phyloP scores from a whole-genome alignment of 2,113 vertebrate genomes.

The Tychaedon coryphoeus region DNA sequence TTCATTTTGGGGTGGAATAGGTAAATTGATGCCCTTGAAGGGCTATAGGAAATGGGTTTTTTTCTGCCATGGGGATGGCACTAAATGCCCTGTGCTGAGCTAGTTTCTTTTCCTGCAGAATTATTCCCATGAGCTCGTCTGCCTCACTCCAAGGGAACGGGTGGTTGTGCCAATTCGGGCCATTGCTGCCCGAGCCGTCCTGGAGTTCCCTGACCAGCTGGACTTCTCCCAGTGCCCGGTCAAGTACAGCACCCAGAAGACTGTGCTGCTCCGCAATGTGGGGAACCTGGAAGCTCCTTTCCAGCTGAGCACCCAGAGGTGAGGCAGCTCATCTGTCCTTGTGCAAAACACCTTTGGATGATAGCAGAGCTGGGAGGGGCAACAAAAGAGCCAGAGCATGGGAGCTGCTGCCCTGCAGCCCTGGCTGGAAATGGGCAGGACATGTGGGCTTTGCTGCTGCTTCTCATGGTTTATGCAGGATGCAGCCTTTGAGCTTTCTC shows the following conservation, averaged over 20 bases:
- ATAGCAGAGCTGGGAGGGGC: not conserved
- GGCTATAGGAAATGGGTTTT: not conserved
- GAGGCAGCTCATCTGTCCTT: not conserved
- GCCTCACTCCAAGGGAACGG: slow-evolving; percentile 79
- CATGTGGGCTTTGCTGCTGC: rapidly evolving
- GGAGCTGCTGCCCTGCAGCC: not conserved
- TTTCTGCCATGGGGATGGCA: not conserved
- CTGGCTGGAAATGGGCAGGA: not conserved
- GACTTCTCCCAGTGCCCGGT: slow-evolving; percentile 78
- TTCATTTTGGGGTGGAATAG: not conserved
- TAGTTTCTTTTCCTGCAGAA: slow-evolving; percentile 71
- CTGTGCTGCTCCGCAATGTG: slow-evolving; percentile 66
- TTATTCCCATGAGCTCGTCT: slow-evolving; percentile 79
- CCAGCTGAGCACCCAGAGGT: slow-evolving; percentile 76
- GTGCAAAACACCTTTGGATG: not conserved
- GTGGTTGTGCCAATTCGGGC: slow-evolving; percentile 81
- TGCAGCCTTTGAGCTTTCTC: not conserved
- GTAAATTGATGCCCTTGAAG: not conserved
- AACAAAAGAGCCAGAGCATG: not conserved
- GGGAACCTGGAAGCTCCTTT: slow-evolving; percentile 74
- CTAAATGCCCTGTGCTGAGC: not conserved
- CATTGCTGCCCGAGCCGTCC: slow-evolving; percentile 76
- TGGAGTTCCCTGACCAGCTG: slow-evolving; percentile 85
- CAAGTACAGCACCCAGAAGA: slow-evolving; percentile 78
- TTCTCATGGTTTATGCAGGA: not conserved